Base-by-base conservation (phyloP, 1,140 invertebrate genomes). In the Helicoverpa armigera region DNA sequence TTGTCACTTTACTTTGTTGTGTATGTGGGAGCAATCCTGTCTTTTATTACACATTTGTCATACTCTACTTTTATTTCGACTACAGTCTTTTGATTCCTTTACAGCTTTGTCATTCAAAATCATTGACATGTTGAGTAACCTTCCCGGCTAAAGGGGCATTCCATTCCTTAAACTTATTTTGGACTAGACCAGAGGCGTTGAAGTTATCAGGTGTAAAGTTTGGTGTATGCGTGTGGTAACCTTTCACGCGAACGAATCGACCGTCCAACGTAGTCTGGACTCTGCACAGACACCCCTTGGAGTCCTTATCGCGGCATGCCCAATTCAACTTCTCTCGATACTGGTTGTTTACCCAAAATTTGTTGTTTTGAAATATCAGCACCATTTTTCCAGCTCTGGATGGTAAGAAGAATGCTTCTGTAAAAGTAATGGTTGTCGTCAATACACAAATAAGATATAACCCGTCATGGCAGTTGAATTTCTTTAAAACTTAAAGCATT, bases 301-400 rank as follows among this genome's bases (percentile, higher is more conserved):
- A 86, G 77, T 95, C 94, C 82, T 95, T 95, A 60, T 95, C 94
- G 2, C 92, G 88, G 76, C 94, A 95, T 1, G 94, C 94, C 94
- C 94, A 95, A 80, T 95, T 94, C 77, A 95, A 72, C 80, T 94
- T 94, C 16, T 90, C 90, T 16, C 93, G 85, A 75, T 94, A 35
- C 14, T 78, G 74, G 67, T 94, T 94, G 83, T 95, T 95, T 51
- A 94, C 89, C 94, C 94, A 95, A 82, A 94, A 95, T 77, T 95
- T 95, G 79, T 95, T 95, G 60, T 80, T 85, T 81, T 84, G 82
- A 82, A 94, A 95, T 89, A 95, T 95, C 77, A 95, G 78, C 18
- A 95, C 90, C 11, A 92, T 94, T 83, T 95, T 95, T 43, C 94
- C 94, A 35, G 92, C 92, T 86, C 93, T 88, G 11, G 94, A 95